Percentiles rank a stretch among this genome's conserved stretches.
Evolutionary conservation across 2,113 vertebrate species (phyloP).

Genomic region (Sceloporus undulatus): DNA sequence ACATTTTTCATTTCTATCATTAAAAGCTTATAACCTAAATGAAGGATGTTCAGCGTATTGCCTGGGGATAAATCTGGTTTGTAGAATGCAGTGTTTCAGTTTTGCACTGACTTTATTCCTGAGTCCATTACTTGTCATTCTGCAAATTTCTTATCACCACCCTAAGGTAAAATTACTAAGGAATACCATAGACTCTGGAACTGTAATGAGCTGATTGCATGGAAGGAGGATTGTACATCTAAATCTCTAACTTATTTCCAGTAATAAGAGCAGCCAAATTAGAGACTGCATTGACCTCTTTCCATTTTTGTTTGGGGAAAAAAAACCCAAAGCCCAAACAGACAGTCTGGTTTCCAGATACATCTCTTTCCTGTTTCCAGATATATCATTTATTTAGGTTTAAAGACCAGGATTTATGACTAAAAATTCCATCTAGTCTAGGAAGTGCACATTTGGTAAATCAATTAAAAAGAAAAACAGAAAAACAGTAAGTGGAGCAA

Average conservation of each 20-base stretch:
- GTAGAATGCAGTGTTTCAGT: not conserved
- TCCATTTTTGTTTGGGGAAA: not conserved
- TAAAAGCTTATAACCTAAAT: not conserved
- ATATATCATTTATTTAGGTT: not conserved
- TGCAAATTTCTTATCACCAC: slow-evolving; percentile 5
- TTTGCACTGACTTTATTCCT: not conserved
- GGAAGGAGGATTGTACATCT: not conserved
- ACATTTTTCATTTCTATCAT: not conserved
- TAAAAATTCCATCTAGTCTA: no score
- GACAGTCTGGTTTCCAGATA: not conserved
- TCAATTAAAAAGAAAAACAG: no score
- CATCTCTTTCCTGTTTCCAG: not conserved
- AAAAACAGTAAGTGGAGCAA: no score
- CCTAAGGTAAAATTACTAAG: not conserved
- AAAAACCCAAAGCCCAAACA: no score
- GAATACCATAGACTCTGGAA: not conserved
- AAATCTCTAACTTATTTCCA: not conserved
- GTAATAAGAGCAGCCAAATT: not conserved
- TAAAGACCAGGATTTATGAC: not conserved
- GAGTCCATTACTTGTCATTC: not conserved
- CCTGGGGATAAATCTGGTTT: not conserved
- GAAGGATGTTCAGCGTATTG: not conserved
- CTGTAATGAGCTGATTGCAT: not conserved
- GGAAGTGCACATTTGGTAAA: no score
- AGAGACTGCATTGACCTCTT: not conserved